Percentiles rank a stretch among this genome's conserved stretches.
These are phyloP conservation scores for Coenonympha glycerion DNA, from an alignment of 2,888 invertebrate genomes.

Conservation along the genomic window DNA sequence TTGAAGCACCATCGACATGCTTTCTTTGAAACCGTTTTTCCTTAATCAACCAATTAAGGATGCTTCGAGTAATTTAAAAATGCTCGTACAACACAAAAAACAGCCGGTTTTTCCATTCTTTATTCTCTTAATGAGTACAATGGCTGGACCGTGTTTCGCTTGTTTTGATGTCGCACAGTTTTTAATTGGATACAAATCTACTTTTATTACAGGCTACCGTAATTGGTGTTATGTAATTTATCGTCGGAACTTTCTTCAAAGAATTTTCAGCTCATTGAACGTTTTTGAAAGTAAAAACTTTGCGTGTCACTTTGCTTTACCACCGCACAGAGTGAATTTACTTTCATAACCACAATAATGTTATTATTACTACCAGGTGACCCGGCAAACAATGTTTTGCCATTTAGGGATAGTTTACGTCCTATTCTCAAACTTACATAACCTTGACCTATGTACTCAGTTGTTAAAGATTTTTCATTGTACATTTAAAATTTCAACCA, in stretches of 20 bases:
- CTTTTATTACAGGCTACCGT: background rate
- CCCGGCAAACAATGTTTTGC: no score
- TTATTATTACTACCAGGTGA: no score
- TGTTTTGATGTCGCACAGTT: constrained; percentile 18
- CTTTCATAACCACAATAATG: background rate
- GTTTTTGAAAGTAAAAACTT: background rate
- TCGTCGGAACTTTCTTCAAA: background rate
- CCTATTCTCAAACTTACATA: no score
- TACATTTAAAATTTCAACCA: no score
- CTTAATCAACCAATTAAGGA: constrained; percentile 27
- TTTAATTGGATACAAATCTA: constrained; percentile 17
- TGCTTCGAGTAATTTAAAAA: constrained; percentile 25
- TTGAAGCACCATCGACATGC: constrained; percentile 7
- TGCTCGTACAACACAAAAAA: constrained; percentile 23
- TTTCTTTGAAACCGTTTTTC: constrained; percentile 22
- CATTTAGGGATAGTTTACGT: no score
- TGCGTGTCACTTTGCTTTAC: background rate
- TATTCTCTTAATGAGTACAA: constrained; percentile 30
- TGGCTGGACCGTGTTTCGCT: constrained; percentile 23
- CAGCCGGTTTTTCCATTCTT: constrained; percentile 21
- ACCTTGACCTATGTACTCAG: no score
- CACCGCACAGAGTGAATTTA: background rate
- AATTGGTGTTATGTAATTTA: constrained; percentile 1
- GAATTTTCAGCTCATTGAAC: background rate
- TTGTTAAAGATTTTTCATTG: no score